These are phyloP conservation scores for Pseudomyrmex cubaensis DNA, from an alignment of 1,140 invertebrate species.

Conservation along the genomic window DNA sequence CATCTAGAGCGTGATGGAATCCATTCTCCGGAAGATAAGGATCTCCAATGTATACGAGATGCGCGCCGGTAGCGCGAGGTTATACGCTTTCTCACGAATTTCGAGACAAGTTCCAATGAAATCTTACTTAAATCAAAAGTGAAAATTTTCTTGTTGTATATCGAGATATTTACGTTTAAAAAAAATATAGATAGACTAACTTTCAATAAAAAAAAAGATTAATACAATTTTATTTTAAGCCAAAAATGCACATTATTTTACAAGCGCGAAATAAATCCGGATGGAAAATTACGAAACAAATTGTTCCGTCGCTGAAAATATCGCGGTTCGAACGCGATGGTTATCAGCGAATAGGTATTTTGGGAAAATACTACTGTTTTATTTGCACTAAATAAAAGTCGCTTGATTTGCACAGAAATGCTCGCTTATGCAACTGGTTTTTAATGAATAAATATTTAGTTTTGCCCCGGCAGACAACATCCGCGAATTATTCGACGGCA, in stretches of 20 bases:
- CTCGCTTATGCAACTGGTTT: slow-evolving; percentile 8
- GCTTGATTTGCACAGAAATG: slow-evolving; percentile 15
- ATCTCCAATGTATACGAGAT: neutral
- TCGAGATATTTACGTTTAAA: neutral
- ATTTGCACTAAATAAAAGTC: slow-evolving; percentile 24
- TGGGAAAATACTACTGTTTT: slow-evolving; percentile 6
- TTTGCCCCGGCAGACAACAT: slow-evolving; percentile 1
- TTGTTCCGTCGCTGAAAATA: no score
- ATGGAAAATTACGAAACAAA: no score
- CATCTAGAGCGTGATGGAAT: slow-evolving; percentile 57
- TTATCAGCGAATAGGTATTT: neutral
- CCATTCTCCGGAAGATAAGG: slow-evolving; percentile 13
- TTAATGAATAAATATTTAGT: slow-evolving; percentile 29
- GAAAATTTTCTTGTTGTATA: neutral
- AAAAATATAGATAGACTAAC: neutral
- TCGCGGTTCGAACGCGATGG: no score
- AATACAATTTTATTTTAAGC: no score
- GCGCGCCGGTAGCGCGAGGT: neutral
- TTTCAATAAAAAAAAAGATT: neutral
- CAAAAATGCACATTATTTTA: no score
- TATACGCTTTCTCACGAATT: slow-evolving; percentile 6
- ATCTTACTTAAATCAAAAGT: neutral
- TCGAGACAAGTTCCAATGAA: neutral
- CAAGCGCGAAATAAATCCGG: no score
- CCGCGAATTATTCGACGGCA: slow-evolving; percentile 11